These are phyloP conservation scores for Hycleus phaleratus DNA, from an alignment of 1,140 invertebrate genomes.

Conservation along the genomic window DNA sequence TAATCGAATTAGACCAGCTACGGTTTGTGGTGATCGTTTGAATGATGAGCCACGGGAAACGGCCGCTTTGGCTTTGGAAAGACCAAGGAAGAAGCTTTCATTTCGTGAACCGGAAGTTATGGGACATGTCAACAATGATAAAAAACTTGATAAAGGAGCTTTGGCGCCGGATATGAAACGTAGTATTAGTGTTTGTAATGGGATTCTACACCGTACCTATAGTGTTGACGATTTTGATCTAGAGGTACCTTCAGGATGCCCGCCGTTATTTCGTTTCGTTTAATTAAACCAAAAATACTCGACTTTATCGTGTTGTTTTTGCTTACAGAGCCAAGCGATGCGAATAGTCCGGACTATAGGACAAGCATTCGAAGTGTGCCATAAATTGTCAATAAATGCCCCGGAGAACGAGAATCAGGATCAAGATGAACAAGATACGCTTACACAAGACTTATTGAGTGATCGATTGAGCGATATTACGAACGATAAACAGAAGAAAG, in stretches of 20 bases:
- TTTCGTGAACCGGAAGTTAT: constrained; percentile 75
- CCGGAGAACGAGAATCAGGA: constrained; percentile 48
- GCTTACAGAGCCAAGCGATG: constrained; percentile 91
- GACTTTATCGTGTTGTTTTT: not conserved
- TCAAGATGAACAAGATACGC: constrained; percentile 54
- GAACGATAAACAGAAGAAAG: constrained; percentile 51
- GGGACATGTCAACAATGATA: not conserved
- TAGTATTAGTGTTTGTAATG: constrained; percentile 23
- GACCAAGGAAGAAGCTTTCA: constrained; percentile 74
- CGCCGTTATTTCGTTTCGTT: not conserved
- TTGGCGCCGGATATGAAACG: constrained; percentile 22
- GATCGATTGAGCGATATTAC: constrained; percentile 48
- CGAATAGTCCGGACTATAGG: constrained; percentile 94
- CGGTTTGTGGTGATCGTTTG: constrained; percentile 39
- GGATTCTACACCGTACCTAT: constrained; percentile 17
- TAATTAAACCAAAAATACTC: too few relatives aligned
- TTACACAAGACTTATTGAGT: constrained; percentile 49
- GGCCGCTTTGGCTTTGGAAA: constrained; percentile 47
- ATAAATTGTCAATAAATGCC: constrained; percentile 68
- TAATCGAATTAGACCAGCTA: constrained; percentile 40
- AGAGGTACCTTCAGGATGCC: constrained; percentile 27
- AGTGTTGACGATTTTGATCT: constrained; percentile 34
- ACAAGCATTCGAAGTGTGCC: constrained; percentile 98
- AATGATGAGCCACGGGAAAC: constrained; percentile 37
- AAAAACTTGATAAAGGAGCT: not conserved